Base-by-base conservation (phyloP, 2,113 vertebrate genomes). In the Seriola aureovittata region DNA sequence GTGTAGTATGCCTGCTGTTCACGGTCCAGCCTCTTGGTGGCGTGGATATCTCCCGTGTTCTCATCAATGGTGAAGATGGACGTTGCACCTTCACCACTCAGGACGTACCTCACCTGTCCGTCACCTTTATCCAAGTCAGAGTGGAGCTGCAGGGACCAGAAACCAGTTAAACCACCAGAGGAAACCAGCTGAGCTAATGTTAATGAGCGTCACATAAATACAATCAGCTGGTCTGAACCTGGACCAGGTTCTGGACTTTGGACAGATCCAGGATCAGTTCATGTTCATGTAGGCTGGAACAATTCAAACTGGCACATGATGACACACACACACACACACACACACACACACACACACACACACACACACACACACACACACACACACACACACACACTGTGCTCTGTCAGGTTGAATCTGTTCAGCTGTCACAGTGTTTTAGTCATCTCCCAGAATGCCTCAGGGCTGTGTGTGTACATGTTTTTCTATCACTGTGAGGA, bases 31-130 rank as follows among this genome's bases (percentile, higher is more conserved):
- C 97, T 96, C 83, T 96, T 97, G 83, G 95, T 97, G 81, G 97
- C 97, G 14, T 98, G 97, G 88, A 99, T 97, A 78, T 99, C 97
- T 9, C 97, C 97, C 0, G 97, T 98, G 91, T 97, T 96, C 91
- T 98, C 97, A 91, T 98, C 96, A 64, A 98, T 97, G 93, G 96
- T 97, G 94, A 99, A 99, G 93, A 98, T 96, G 91, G 97, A 97
- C 92, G 92, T 95, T 17, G 97, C 97, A 79, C 97, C 97, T 92
- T 99, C 97, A 0, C 97, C 97, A 16, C 88, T 96, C 89, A 99
- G 95, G 91, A 98, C 94, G 82, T 99, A 99, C 93, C 96, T 97
- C 90, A 99, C 96, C 76, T 95, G 95, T 63, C 96, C 96, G 68
- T 97, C 96, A 85, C 97, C 97, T 94, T 96, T 96, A 91, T 99